A percentile compares a stretch with the other conserved stretches of the same genome.
Conservation (phyloP, 2,797 vertebrate species). For the Ctenochaetus hawaiiensis region DNA sequence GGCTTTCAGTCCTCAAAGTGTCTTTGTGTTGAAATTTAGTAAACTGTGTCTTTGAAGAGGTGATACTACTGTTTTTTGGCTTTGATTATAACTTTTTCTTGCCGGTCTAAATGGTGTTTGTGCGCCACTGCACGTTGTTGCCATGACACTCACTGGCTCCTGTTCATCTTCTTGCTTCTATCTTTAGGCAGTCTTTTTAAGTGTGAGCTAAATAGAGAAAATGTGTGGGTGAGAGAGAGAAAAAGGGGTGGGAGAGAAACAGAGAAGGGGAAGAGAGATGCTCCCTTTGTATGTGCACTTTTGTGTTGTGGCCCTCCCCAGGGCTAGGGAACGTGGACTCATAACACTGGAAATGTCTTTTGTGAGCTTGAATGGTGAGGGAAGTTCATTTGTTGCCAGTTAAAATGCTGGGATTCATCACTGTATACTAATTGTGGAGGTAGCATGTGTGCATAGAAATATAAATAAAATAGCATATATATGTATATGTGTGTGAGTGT, state of each 20-base stretch:
- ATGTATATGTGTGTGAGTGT: neutral
- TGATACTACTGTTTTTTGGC: constrained; percentile 49
- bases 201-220: constrained; percentile 83
- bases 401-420: constrained; percentile 21
- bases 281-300: constrained; percentile 75
- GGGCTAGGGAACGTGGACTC: constrained; percentile 63
- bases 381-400: constrained; percentile 34
- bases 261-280: constrained; percentile 69
- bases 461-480: neutral
- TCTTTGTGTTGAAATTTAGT: constrained; percentile 37
- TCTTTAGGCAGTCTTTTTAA: constrained; percentile 86
- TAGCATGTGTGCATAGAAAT: neutral
- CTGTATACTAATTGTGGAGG: constrained; percentile 10
- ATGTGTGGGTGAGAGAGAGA: constrained; percentile 81
- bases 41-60: constrained; percentile 56
- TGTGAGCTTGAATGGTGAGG: constrained; percentile 49
- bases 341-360: constrained; percentile 44
- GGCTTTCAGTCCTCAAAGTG: constrained; percentile 32
- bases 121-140: constrained; percentile 77
- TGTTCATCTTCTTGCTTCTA: constrained; percentile 84
- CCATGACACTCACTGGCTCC: constrained; percentile 82
- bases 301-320: constrained; percentile 68
- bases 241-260: constrained; percentile 71
- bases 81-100: constrained; percentile 67
- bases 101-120: constrained; percentile 75